Evolutionary conservation across 1,140 invertebrate species (phyloP).

Genomic region (Brachionus calyciflorus): DNA sequence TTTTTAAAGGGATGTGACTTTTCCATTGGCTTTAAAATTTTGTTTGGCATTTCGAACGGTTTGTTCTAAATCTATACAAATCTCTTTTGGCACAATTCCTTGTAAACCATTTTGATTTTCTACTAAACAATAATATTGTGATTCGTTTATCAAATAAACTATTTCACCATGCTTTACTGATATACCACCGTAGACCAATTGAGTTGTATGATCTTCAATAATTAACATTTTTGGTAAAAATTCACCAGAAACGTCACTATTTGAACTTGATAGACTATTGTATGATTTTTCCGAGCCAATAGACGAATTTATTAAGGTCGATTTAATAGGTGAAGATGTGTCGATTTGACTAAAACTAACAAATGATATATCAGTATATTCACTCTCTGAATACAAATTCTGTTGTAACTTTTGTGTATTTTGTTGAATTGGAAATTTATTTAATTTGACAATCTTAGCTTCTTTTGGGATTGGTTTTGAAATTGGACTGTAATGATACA

Average conservation of each 20-base stretch:
- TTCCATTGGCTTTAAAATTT: not conserved
- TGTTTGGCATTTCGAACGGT: not conserved
- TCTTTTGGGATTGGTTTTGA: not conserved
- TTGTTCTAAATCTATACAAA: slow-evolving; percentile 22
- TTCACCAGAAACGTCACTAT: not conserved
- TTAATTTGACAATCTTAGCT: slow-evolving; percentile 4
- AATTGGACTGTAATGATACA: not conserved
- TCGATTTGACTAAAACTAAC: slow-evolving; percentile 9
- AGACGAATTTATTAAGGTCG: slow-evolving; percentile 3
- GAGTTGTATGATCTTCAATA: not conserved
- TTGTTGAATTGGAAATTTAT: not conserved
- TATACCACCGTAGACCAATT: not conserved
- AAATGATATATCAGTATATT: slow-evolving; percentile 12
- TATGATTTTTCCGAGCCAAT: not conserved
- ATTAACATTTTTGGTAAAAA: not conserved
- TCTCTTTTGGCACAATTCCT: slow-evolving; percentile 18
- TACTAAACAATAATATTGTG: not conserved
- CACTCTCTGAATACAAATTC: not conserved
- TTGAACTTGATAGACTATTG: not conserved
- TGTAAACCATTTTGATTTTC: slow-evolving; percentile 15
- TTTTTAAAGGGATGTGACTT: slow-evolving; percentile 8
- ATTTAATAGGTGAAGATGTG: not conserved
- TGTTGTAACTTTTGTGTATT: not conserved
- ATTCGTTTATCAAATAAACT: not conserved
- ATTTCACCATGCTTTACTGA: not conserved